These are phyloP conservation scores for Anthopleura xanthogrammica DNA, from an alignment of 92 coral and sea anemone species.

Conservation along the genomic window DNA sequence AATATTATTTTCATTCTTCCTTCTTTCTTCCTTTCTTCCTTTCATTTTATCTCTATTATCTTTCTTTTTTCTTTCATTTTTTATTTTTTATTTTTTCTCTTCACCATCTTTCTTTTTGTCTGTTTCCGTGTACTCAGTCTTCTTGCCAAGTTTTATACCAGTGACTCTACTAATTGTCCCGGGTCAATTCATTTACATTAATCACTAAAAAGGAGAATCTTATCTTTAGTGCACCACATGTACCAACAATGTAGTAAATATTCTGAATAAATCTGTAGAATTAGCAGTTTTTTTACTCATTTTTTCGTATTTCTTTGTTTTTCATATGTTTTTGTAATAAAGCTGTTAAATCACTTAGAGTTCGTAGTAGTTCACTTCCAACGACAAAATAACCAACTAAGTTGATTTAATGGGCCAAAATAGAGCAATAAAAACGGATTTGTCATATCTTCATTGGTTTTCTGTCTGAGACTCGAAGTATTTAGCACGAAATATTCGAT, in stretches of 20 bases:
- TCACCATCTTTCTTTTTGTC: not conserved
- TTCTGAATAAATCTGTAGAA: not conserved
- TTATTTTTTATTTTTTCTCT: not conserved
- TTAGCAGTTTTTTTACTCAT: not conserved
- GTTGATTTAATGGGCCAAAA: not conserved
- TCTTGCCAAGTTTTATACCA: too few species aligned
- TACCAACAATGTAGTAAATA: not conserved
- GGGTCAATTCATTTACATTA: too few species aligned
- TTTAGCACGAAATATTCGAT: not conserved
- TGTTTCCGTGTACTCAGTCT: too few species aligned
- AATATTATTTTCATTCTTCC: too few species aligned
- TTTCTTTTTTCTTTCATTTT: not conserved
- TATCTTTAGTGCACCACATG: too few species aligned
- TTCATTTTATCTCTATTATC: not conserved
- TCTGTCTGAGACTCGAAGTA: not conserved
- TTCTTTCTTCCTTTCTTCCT: not conserved
- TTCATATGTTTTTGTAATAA: not conserved
- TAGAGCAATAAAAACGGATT: not conserved
- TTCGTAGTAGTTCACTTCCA: not conserved
- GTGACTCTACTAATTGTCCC: too few species aligned
- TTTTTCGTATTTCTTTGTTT: not conserved
- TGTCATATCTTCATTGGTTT: not conserved
- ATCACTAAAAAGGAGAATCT: too few species aligned
- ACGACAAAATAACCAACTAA: not conserved
- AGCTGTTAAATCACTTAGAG: not conserved